Conservation (phyloP, 2,113 vertebrate species). For the Osmerus eperlanus region DNA sequence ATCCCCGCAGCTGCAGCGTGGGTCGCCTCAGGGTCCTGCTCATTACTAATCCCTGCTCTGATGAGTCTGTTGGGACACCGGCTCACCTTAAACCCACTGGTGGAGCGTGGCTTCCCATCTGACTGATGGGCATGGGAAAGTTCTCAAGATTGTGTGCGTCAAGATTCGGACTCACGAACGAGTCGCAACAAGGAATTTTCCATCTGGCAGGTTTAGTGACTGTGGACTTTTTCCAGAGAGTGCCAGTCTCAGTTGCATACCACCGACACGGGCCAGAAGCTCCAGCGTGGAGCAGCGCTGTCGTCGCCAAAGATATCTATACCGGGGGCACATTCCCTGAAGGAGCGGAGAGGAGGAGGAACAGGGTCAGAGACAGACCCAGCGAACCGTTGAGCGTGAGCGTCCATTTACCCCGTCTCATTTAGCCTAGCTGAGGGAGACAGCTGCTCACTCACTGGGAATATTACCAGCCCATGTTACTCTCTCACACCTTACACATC, state of each 20-base stretch:
- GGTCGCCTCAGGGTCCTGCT: constrained; percentile 16
- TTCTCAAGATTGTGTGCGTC: not conserved
- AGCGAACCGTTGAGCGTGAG: constrained; percentile 26
- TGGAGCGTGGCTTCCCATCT: constrained; percentile 7
- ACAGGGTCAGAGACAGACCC: not conserved
- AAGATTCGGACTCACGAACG: not conserved
- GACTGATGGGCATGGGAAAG: not conserved
- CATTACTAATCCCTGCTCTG: constrained; percentile 37
- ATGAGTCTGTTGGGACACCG: constrained; percentile 23
- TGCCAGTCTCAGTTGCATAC: too few species aligned
- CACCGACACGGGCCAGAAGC: too few species aligned
- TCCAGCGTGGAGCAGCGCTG: too few species aligned
- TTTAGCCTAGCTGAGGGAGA: constrained; percentile 43
- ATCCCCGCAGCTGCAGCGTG: constrained; percentile 25
- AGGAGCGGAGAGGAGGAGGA: constrained; percentile 2
- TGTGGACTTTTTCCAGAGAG: too few species aligned
- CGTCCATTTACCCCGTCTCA: constrained; percentile 41
- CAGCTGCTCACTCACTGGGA: constrained; percentile 28
- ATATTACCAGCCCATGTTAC: constrained; percentile 1
- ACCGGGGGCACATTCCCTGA: not conserved
- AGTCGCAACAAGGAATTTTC: not conserved
- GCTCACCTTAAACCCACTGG: constrained; percentile 6
- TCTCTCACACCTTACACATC: not conserved
- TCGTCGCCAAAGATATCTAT: constrained; percentile 19
- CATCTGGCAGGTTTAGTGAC: not conserved